Evolutionary conservation across 2,797 vertebrate species (phyloP).

Genomic region (Semaprochilodus insignis): DNA sequence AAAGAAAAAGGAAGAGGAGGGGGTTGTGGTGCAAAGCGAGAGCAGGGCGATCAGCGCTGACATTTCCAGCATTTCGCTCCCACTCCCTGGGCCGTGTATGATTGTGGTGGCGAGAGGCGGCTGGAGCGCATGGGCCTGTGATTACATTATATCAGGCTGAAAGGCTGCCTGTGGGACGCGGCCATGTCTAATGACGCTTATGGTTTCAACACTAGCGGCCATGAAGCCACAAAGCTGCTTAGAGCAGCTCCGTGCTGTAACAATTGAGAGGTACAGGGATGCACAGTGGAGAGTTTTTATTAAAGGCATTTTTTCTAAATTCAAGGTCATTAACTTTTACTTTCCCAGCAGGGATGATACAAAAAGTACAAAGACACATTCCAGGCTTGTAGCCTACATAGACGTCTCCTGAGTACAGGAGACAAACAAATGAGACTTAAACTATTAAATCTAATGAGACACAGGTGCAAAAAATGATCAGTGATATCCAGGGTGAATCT

Average conservation of each 20-base stretch:
- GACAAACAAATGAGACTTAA: not conserved
- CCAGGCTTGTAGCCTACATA: not conserved
- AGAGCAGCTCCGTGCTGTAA: constrained; percentile 15
- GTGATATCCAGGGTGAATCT: not conserved
- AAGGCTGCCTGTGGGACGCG: constrained; percentile 45
- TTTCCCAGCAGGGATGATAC: not conserved
- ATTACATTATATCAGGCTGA: constrained; percentile 60
- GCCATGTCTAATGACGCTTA: constrained; percentile 56
- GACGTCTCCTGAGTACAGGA: not conserved
- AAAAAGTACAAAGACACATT: not conserved
- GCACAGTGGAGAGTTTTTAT: not conserved
- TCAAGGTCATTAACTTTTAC: not conserved
- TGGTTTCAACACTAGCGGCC: constrained; percentile 51
- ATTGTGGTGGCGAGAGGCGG: constrained; percentile 59
- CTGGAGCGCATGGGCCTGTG: constrained; percentile 49
- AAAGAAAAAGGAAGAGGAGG: constrained; percentile 41
- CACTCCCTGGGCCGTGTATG: constrained; percentile 67
- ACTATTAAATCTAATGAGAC: not conserved
- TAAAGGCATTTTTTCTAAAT: not conserved
- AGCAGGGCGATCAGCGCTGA: constrained; percentile 72
- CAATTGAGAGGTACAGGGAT: not conserved
- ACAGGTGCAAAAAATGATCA: not conserved
- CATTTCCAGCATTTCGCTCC: constrained; percentile 70
- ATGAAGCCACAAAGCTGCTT: constrained; percentile 10
- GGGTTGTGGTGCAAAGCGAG: constrained; percentile 50